Evolutionary conservation across 2,888 invertebrate species (phyloP).

Genomic region (Calameuta pallipes): DNA sequence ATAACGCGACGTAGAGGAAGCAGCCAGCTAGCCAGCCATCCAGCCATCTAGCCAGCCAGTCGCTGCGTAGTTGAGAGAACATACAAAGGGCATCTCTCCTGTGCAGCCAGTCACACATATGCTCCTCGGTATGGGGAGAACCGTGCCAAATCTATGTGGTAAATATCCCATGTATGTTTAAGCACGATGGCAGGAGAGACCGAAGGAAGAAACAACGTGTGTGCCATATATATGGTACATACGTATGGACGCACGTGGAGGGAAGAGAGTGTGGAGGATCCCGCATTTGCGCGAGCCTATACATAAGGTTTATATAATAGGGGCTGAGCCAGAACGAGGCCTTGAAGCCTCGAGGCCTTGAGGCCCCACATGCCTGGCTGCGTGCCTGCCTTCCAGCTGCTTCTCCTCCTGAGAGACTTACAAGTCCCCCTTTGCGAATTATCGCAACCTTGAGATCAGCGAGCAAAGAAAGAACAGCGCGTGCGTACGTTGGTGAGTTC

Average conservation of each 20-base stretch:
- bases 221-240: neutral
- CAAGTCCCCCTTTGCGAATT: conserved; percentile 35
- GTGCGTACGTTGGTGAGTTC: conserved; percentile 16
- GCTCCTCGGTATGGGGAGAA: too few relatives aligned
- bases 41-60: neutral
- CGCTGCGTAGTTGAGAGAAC: neutral
- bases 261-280: conserved; percentile 5
- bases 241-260: conserved; percentile 16
- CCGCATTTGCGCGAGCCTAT: neutral
- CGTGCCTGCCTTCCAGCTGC: conserved; percentile 45
- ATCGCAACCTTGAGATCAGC: conserved; percentile 41
- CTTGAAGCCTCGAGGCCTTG: conserved; percentile 40
- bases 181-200: conserved; percentile 39
- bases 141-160: too few relatives aligned
- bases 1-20: conserved; percentile 22
- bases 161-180: neutral
- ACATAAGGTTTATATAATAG: conserved; percentile 3
- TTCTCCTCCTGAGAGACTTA: conserved; percentile 30
- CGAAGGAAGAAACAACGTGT: conserved; percentile 1
- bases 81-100: conserved; percentile 11
- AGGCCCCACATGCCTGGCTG: conserved; percentile 38
- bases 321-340: conserved; percentile 30
- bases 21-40: neutral
- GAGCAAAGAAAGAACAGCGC: conserved; percentile 30
- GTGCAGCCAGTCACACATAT: neutral